Conservation (phyloP, 2,113 vertebrate species). For the Xenus cinereus region DNA sequence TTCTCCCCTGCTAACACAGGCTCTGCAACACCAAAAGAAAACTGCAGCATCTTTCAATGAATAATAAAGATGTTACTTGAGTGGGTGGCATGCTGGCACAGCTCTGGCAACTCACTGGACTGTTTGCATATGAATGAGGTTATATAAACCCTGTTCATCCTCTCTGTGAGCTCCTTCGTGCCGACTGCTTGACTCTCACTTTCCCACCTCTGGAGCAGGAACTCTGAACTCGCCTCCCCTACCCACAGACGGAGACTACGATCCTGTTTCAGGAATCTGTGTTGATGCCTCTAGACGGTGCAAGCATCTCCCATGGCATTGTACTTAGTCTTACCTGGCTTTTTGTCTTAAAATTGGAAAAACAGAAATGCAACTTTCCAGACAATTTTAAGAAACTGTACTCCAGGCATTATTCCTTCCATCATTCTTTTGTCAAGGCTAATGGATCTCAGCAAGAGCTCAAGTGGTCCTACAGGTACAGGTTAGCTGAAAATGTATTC, state of each 20-base stretch:
- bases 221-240: neutral
- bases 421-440: neutral
- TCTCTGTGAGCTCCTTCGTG: neutral
- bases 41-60: conserved; percentile 31
- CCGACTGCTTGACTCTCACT: neutral
- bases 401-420: neutral
- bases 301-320: neutral
- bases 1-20: neutral
- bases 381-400: neutral
- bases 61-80: conserved; percentile 33
- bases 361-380: neutral
- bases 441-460: neutral
- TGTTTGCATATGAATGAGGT: conserved; percentile 54
- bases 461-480: neutral
- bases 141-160: conserved; percentile 37
- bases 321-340: neutral
- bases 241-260: neutral
- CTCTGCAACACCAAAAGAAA: conserved; percentile 19
- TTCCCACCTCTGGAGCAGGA: neutral
- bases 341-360: neutral
- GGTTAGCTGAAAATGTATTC: neutral
- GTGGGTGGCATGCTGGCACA: conserved; percentile 39
- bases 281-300: neutral
- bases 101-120: conserved; percentile 51
- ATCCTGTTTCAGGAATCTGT: neutral